These are phyloP conservation scores for Abrostola triplasia DNA, from an alignment of 2,888 invertebrate species.

Conservation along the genomic window DNA sequence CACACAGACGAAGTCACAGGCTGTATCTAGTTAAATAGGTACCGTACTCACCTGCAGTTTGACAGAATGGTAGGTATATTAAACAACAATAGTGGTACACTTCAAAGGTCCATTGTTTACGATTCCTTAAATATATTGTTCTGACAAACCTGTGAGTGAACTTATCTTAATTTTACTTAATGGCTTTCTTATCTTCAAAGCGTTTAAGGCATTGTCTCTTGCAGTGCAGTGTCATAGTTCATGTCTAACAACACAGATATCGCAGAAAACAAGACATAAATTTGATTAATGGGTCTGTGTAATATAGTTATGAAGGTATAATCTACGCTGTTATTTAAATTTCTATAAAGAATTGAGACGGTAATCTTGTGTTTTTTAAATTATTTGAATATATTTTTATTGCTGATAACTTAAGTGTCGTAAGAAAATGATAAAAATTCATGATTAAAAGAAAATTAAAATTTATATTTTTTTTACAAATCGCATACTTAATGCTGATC, in stretches of 20 bases:
- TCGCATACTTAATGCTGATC: too few relatives aligned
- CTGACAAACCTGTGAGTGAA: slow-evolving; percentile 57
- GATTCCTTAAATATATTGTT: slow-evolving; percentile 54
- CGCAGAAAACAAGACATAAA: background rate
- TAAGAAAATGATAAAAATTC: too few relatives aligned
- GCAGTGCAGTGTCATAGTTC: slow-evolving; percentile 34
- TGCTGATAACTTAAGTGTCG: too few relatives aligned
- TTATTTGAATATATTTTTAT: too few relatives aligned
- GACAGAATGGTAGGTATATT: background rate
- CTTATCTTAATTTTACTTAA: slow-evolving; percentile 62
- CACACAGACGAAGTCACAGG: too few relatives aligned
- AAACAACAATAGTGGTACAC: slow-evolving; percentile 19
- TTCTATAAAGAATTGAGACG: too few relatives aligned
- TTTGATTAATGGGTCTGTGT: background rate
- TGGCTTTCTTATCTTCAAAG: slow-evolving; percentile 58
- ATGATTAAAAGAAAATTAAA: too few relatives aligned
- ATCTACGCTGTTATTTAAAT: too few relatives aligned
- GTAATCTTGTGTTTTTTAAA: too few relatives aligned
- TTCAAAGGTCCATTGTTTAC: slow-evolving; percentile 50
- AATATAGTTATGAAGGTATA: background rate
- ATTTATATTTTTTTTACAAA: too few relatives aligned
- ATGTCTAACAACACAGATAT: slow-evolving; percentile 28
- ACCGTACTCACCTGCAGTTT: too few relatives aligned
- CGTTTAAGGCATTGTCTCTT: slow-evolving; percentile 31
- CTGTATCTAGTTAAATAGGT: too few relatives aligned